phyloP scores from a whole-genome alignment of 2,888 invertebrate species.

The Melanchra persicariae region DNA sequence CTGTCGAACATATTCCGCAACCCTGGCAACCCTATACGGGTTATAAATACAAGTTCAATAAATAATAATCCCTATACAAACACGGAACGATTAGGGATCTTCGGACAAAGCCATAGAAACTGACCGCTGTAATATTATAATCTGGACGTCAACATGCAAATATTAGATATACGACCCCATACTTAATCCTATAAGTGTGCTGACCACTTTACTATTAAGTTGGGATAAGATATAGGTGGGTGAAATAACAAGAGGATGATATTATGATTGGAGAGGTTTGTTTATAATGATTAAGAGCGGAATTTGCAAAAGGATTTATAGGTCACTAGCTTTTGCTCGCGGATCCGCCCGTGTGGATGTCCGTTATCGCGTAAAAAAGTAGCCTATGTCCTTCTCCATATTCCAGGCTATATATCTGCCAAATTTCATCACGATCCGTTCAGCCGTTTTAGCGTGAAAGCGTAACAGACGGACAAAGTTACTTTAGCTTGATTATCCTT shows the following conservation, averaged over 20 bases:
- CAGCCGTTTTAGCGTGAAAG: no score
- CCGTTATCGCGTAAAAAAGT: no score
- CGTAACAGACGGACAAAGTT: no score
- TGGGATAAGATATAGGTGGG: constrained; percentile 31
- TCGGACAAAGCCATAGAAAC: constrained; percentile 64
- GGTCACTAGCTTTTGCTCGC: no score
- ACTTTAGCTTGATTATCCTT: no score
- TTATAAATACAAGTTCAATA: no score
- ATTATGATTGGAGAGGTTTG: neutral
- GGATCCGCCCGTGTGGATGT: no score
- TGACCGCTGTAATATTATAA: constrained; percentile 84
- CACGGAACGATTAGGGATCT: constrained; percentile 59
- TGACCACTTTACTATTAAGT: constrained; percentile 55
- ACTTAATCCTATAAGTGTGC: constrained; percentile 63
- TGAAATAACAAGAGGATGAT: neutral
- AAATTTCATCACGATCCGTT: no score
- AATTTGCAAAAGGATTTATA: neutral
- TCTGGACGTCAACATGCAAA: constrained; percentile 77
- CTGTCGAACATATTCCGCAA: no score
- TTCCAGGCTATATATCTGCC: no score
- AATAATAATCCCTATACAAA: constrained; percentile 49
- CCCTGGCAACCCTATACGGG: no score
- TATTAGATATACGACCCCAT: constrained; percentile 70
- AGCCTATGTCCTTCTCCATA: no score
- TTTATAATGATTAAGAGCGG: neutral